A percentile compares a stretch with the other conserved stretches of the same genome.
These are phyloP conservation scores for Hippotragus niger DNA, from an alignment of 2,113 vertebrate genomes.

Conservation along the genomic window DNA sequence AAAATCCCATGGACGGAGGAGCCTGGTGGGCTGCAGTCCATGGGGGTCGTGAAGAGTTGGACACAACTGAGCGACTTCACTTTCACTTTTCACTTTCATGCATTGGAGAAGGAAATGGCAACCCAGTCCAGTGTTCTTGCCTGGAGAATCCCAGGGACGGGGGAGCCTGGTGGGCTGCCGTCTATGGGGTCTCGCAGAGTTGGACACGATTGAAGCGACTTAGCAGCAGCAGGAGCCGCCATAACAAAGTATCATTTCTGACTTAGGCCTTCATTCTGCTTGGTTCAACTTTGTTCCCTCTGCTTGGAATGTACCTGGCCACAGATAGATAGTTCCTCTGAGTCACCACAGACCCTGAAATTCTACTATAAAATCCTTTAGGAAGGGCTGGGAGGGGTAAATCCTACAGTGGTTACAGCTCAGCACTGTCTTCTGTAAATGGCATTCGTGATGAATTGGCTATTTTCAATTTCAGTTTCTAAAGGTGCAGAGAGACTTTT, in stretches of 20 bases:
- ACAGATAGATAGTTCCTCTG: background rate
- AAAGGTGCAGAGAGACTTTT: background rate
- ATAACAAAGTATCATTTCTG: background rate
- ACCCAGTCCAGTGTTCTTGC: no score
- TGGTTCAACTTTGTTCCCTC: background rate
- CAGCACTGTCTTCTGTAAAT: background rate
- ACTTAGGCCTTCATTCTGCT: background rate
- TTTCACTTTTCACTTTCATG: no score
- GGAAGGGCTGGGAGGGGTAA: background rate
- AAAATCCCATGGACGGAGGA: no score
- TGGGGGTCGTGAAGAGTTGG: accelerated
- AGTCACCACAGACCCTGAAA: background rate
- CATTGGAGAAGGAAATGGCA: no score
- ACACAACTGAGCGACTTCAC: no score
- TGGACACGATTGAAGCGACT: accelerated
- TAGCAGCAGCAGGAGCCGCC: background rate
- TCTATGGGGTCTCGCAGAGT: accelerated
- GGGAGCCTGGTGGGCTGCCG: no score
- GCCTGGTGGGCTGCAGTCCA: no score
- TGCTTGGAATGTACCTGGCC: background rate
- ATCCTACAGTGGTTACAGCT: background rate
- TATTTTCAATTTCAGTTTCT: background rate
- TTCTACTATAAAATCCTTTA: background rate
- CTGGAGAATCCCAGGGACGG: no score
- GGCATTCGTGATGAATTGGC: background rate